Base-by-base conservation (phyloP, 2,797 vertebrate species). In the Helostoma temminkii region DNA sequence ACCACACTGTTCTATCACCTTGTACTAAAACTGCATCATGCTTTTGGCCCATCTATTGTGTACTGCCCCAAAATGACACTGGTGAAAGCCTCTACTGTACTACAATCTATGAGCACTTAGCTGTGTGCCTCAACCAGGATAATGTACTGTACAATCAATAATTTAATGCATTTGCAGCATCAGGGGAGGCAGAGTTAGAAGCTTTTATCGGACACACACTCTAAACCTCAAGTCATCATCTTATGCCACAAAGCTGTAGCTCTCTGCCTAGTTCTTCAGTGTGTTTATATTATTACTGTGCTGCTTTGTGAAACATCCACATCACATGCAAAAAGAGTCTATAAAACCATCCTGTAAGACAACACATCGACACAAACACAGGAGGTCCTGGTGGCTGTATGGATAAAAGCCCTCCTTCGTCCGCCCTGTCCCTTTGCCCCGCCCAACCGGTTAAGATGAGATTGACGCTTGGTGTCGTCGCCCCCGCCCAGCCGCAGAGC, bases 401-500 rank as follows among this genome's bases (percentile, higher is more conserved):
- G 45, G 37, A 58, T 54, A 64, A 83, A 76, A 87, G 41, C 76
- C 54, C 21, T 69, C 47, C 52, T 54, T 67, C 58, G 50, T 78
- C 76, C 60, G 12, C 46, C 43, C 55, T 59, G 37, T 21, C 47
- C 37, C 24, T 57, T 65, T 12, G 64, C 81, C 78, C 74, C 78
- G 18, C 74, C 81, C 66, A 57, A 26, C 43, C 15, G 56, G 61
- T 75, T 89, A 74, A 61, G 43, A 74, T 45, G 57, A 80, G 88
- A 91, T 34, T 84, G 90, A 91, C 90, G 90, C 32, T 47, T 71
- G 81, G 69, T 80, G 78, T 24, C 61, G 56, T 76, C 82, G 45
- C 79, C 87, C 90, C 86, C 90, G 74, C 89, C 89, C 89, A 77
- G 56, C 81, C 69, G 89, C 91, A 90, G 86, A 91, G 45, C 54